These are phyloP conservation scores for Crossaster papposus DNA, from an alignment of 53 echinoderm and acorn worm genomes.

Conservation along the genomic window DNA sequence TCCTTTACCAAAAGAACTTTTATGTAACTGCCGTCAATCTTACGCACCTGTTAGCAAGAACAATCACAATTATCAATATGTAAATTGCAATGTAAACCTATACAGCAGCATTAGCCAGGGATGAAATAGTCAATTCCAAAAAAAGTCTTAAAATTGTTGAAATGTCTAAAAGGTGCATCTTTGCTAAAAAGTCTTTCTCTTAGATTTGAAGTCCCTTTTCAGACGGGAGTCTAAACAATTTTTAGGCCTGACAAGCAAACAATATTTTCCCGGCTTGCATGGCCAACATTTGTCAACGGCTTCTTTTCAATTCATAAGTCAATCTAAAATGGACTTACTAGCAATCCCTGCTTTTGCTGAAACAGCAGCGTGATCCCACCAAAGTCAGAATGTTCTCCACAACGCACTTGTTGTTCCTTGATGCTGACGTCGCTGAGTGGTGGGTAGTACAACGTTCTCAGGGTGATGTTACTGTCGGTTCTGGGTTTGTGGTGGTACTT, in stretches of 20 bases:
- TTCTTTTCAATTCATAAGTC: too few species aligned
- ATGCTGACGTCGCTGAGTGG: slow-evolving; percentile 44
- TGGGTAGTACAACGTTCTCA: slow-evolving; percentile 78
- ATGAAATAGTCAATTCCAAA: too few species aligned
- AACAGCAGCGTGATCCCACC: slow-evolving; percentile 82
- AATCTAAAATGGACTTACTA: slow-evolving; percentile 55
- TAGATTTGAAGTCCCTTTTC: too few species aligned
- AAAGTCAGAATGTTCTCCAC: slow-evolving; percentile 88
- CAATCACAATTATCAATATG: background rate
- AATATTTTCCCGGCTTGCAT: too few species aligned
- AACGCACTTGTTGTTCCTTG: slow-evolving; percentile 81
- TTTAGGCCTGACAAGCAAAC: too few species aligned
- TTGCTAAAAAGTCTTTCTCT: too few species aligned
- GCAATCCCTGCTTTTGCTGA: slow-evolving; percentile 73
- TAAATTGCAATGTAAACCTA: too few species aligned
- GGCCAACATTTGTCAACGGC: too few species aligned
- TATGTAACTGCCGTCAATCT: slow-evolving; percentile 69
- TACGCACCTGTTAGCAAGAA: slow-evolving; percentile 60
- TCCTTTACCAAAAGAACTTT: slow-evolving; percentile 75
- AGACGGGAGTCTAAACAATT: too few species aligned
- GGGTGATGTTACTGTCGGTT: slow-evolving; percentile 33
- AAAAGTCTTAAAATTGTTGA: too few species aligned
- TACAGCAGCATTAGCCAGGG: too few species aligned
- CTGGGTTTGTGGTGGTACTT: slow-evolving; percentile 66
- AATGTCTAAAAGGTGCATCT: too few species aligned